Percentiles rank a stretch among this genome's conserved stretches.
Conservation (phyloP, 2,797 vertebrate species). For the Falco biarmicus region DNA sequence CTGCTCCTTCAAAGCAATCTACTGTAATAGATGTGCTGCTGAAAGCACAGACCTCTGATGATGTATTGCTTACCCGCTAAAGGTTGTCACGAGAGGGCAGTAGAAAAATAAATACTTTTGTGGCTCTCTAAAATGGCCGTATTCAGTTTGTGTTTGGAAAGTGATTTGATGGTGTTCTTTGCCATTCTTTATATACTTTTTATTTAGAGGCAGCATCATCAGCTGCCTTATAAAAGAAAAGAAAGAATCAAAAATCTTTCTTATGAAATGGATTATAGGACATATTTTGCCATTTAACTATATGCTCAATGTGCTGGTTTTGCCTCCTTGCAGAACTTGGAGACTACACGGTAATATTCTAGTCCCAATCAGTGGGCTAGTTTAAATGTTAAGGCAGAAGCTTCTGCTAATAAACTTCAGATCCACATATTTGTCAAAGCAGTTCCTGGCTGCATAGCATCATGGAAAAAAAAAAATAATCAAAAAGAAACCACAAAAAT, state of each 20-base stretch:
- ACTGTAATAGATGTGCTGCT: constrained; percentile 7
- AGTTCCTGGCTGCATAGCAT: not conserved
- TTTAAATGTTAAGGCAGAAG: constrained; percentile 36
- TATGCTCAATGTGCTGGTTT: not conserved
- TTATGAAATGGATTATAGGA: not conserved
- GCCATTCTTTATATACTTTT: not conserved
- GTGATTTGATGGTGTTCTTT: not conserved
- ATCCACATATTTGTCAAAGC: not conserved
- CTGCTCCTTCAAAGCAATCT: constrained; percentile 23
- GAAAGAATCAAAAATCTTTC: not conserved
- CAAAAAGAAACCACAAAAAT: not conserved
- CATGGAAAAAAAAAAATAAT: fast-evolving
- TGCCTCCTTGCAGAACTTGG: not conserved
- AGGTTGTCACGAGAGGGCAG: constrained; percentile 13
- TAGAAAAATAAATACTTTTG: constrained; percentile 35
- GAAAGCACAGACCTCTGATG: constrained; percentile 13
- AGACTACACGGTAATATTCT: not conserved
- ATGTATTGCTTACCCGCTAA: constrained; percentile 34
- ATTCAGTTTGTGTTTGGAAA: constrained; percentile 31
- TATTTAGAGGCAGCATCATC: not conserved
- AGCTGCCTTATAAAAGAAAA: not conserved
- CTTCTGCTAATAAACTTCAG: not conserved
- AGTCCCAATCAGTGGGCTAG: not conserved
- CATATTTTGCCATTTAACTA: not conserved
- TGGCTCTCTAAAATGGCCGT: not conserved